These are phyloP conservation scores for Diaphora mendica DNA, from an alignment of 2,888 invertebrate species.

Conservation along the genomic window DNA sequence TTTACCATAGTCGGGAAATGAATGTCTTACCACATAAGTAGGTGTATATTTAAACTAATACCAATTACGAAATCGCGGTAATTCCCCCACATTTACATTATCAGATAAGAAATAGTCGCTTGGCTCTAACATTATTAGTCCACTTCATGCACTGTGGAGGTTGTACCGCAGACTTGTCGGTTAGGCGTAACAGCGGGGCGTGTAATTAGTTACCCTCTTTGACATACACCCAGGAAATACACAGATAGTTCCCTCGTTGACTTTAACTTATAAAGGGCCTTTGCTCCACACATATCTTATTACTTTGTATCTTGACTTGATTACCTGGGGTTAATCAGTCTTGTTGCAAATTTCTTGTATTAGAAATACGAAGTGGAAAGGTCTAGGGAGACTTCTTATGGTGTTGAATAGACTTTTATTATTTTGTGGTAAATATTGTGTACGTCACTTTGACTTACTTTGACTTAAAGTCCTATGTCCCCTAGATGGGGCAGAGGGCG, in stretches of 20 bases:
- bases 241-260: background rate
- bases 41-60: background rate
- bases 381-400: background rate
- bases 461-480: no score
- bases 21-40: background rate
- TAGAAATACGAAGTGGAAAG: background rate
- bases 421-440: background rate
- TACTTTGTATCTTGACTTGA: background rate
- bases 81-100: background rate
- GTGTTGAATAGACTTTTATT: background rate
- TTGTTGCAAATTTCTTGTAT: background rate
- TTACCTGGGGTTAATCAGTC: background rate
- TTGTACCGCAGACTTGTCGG: background rate
- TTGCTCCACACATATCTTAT: background rate
- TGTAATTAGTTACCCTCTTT: conserved; percentile 23
- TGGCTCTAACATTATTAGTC: background rate
- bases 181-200: conserved; percentile 17
- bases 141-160: background rate
- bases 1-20: no score
- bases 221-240: conserved; percentile 1
- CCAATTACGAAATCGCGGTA: background rate
- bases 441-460: background rate
- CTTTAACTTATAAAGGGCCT: background rate
- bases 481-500: no score
- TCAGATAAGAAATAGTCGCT: background rate